These are phyloP conservation scores for Hemichromis elongatus DNA, from an alignment of 2,113 vertebrate genomes.

Conservation along the genomic window DNA sequence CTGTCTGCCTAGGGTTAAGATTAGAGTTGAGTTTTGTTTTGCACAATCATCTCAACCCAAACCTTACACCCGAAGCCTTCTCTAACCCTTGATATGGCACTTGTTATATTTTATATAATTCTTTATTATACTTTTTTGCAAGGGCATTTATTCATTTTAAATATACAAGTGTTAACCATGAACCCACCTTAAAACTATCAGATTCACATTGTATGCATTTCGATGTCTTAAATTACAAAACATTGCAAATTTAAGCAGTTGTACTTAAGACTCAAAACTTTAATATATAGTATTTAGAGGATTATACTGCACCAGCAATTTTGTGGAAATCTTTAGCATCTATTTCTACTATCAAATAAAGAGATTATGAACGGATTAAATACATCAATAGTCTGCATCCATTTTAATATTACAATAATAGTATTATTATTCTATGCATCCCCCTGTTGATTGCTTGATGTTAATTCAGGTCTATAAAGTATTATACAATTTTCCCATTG, in stretches of 20 bases:
- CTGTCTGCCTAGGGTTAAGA: not conserved
- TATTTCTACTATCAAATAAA: not conserved
- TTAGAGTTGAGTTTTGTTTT: not conserved
- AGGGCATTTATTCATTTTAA: not conserved
- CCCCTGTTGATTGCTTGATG: not conserved
- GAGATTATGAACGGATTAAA: not conserved
- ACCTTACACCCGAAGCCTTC: not conserved
- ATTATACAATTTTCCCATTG: not conserved
- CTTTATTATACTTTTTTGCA: not conserved
- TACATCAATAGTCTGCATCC: not conserved
- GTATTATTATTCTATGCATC: accelerated
- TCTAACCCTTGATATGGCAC: not conserved
- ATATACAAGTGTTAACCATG: accelerated
- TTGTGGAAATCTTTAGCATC: not conserved
- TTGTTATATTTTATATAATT: not conserved
- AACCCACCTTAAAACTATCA: not conserved
- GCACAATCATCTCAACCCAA: not conserved
- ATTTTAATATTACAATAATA: not conserved
- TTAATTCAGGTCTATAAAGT: not conserved
- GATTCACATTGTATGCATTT: accelerated
- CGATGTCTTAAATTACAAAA: not conserved
- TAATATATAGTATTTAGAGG: not conserved
- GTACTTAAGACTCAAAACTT: not conserved
- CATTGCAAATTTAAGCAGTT: not conserved
- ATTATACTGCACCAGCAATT: not conserved